phyloP scores from a whole-genome alignment of 2,113 vertebrate genomes.

The Canis aureus region DNA sequence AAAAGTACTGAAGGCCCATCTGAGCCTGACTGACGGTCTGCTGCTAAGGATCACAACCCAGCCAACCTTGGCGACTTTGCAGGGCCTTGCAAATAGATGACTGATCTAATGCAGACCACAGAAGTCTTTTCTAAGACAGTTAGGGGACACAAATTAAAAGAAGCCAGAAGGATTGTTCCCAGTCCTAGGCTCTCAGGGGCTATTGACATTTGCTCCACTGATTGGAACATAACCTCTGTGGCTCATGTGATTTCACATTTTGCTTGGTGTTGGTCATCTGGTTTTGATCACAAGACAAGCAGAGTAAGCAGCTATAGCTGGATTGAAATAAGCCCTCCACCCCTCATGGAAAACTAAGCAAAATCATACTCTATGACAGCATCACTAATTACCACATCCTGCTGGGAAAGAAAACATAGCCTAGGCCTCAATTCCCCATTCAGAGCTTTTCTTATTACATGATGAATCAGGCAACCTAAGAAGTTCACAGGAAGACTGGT shows the following conservation, averaged over 20 bases:
- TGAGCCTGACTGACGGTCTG: neutral
- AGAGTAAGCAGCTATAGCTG: neutral
- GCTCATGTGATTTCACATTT: conserved; percentile 8
- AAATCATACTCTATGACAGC: neutral
- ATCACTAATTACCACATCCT: neutral
- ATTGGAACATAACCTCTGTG: neutral
- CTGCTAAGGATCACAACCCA: neutral
- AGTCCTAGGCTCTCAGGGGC: neutral
- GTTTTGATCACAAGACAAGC: conserved; percentile 33
- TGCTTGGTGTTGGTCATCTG: neutral
- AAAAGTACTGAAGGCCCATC: neutral
- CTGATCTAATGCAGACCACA: neutral
- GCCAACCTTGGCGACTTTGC: neutral
- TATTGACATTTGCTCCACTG: neutral
- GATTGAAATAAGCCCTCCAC: neutral
- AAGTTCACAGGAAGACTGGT: conserved; percentile 9
- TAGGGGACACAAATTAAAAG: neutral
- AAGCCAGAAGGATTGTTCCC: neutral
- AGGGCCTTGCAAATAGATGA: neutral
- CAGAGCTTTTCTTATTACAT: neutral
- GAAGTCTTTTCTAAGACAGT: conserved; percentile 19
- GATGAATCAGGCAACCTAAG: neutral
- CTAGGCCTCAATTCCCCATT: neutral
- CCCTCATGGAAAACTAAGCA: neutral
- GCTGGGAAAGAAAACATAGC: neutral